Evolutionary conservation across 2,888 invertebrate species (phyloP), one percentile per base, ranked within the genome.

Genomic region (Heliconius cydno): DNA sequence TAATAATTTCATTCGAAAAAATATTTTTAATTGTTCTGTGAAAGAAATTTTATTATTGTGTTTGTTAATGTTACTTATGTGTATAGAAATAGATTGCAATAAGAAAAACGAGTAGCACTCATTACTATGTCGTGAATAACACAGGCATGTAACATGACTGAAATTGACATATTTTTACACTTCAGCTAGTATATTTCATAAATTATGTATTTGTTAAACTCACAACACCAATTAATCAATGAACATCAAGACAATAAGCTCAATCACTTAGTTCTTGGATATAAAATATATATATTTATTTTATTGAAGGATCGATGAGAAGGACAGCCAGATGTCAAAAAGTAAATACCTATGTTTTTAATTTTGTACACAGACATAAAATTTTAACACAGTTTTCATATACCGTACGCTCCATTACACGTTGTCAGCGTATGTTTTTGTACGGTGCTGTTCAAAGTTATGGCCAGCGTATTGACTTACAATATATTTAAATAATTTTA

Each of bases 11-110:
- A 80, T 85, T 87, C 85, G 85, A 83, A 83, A 85, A 83, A n/a
- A 38, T 89, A 90, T 86, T 86, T 85, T 84, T 85, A 80, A 82
- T 85, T 81, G 87, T 90, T 92, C 92, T 92, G 90, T 79, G 92
- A 92, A 80, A 70, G 83, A 81, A 87, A 86, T 86, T 86, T 87
- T 85, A 87, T 85, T 86, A 83, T 85, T 82, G 82, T 88, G 85
- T 89, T 88, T 88, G 88, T 86, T 87, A 87, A 85, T 86, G 86
- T 83, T 86, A 84, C 84, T 86, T 84, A 84, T 85, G 82, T 81
- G 85, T 84, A 86, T 90, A 89, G 89, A 91, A 91, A 92, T 91
- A 91, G 90, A 91, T 85, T 87, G 88, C 87, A 91, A 91, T 87
- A 91, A 90, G 89, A 89, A 88, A 86, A 86, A 89, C 86, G 89